Evolutionary conservation across 2,113 vertebrate species (phyloP), one percentile per base, ranked within the genome.

Genomic region (Tor tambroides): DNA sequence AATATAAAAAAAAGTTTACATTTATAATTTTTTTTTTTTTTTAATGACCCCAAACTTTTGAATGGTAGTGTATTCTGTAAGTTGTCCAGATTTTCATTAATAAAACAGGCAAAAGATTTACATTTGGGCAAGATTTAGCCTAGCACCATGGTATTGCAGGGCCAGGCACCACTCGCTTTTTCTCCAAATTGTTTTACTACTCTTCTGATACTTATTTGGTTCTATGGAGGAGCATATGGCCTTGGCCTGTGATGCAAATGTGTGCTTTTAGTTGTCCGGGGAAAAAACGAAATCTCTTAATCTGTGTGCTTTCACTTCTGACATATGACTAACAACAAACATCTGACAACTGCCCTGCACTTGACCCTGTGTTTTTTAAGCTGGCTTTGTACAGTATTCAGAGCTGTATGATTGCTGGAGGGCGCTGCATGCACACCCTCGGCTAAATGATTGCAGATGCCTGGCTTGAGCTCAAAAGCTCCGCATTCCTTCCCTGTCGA

Each of bases 401-500:
- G 28, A 69, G 63, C 65, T 23, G 43, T 71, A 71, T n/a, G 63
- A 83, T 23, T 15, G 63, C 63, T 59, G 30, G 46, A 74, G 87
- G 35, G 63, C 19, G n/a, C 46, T 49, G 59, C 8, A 83, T 71
- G 81, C 81, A 71, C 63, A 83, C 63, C 81, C 81, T 82, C 59
- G 35, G 76, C 49, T 80, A 87, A 83, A 69, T 74, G 81, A 74
- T 80, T 69, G 82, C 87, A 88, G 82, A 88, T 90, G 89, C 71
- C 83, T 88, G 79, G 69, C 86, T 83, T 51, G 23, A 81, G 61
- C 49, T 46, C 12, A 90, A 86, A 46, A 19, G 56, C 88, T 88
- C 86, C 69, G 84, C 92, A 91, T 94, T 94, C 91, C 92, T 86
- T 59, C 79, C 88, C 83, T 76, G 86, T 86, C 86, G 28, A 87